Evolutionary conservation across 2,888 invertebrate genomes (phyloP), one percentile per base, ranked within the genome.

Genomic region (Xanthia icteritia): DNA sequence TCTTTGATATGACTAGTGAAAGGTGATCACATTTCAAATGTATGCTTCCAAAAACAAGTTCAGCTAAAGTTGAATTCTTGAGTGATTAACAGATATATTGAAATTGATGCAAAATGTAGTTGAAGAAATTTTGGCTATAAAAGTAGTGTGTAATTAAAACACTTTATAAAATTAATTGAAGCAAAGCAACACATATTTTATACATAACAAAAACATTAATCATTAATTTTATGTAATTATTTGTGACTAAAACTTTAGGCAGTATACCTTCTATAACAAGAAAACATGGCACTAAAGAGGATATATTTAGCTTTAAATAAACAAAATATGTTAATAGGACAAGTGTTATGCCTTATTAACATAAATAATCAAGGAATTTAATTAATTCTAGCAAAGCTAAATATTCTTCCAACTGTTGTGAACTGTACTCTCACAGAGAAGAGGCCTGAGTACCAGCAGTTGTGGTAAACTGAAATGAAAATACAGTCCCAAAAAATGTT

Each of bases 321-420:
- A 51, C 36, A n/a, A 60, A 67, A 67, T 73, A 74, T 76, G 60
- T 56, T 56, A 81, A 81, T 69, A 31, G 3, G 4, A 64, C 31
- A 69, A 75, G 39, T 48, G 31, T 31, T 54, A 23, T 15, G 23
- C 23, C 72, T 42, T 66, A 80, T 69, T 80, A 54, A 60, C 82
- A 81, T 76, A 75, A 75, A 75, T 60, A 76, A 76, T 61, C 69
- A 23, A 36, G 3, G 45, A 64, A 76, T 76, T 39, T 8, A 58
- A 80, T 64, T 36, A 27, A 54, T 64, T 51, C 27, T 9, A 15
- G 2, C 23, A n/a, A 39, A 15, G 17, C 20, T 6, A 5, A 48
- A 80, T 73, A 66, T 36, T 66, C 54, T 61, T n/a, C 20, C 48
- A 73, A 60, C 1, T 39, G 48, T 58, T 23, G 20, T 27, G 23